These are phyloP conservation scores for Temnothorax longispinosus DNA, from an alignment of 1,140 invertebrate genomes.

Conservation along the genomic window DNA sequence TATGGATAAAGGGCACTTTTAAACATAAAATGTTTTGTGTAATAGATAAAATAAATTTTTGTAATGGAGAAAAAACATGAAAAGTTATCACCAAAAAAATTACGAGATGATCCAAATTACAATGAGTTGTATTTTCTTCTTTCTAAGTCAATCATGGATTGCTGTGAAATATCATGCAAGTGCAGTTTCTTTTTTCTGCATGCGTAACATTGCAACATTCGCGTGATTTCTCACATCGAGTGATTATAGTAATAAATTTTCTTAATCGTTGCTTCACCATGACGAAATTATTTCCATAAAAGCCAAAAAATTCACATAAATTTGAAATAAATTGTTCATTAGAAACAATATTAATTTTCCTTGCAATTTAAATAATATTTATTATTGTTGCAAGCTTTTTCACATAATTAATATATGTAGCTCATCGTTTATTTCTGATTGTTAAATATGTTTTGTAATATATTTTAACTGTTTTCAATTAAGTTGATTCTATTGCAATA, in stretches of 20 bases:
- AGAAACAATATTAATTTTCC: neutral
- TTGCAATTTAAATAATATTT: neutral
- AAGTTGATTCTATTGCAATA: neutral
- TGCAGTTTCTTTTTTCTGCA: neutral
- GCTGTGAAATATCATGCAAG: neutral
- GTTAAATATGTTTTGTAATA: neutral
- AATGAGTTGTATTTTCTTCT: neutral
- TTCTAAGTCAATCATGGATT: neutral
- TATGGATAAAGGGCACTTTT: neutral
- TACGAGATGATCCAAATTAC: neutral
- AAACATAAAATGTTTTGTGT: neutral
- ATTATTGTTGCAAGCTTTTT: neutral
- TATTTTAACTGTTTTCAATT: neutral
- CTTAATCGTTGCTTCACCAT: no score
- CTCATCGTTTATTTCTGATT: neutral
- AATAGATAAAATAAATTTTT: neutral
- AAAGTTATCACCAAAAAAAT: neutral
- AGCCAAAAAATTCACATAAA: neutral
- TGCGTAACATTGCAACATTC: neutral
- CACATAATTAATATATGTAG: neutral
- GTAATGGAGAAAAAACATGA: neutral
- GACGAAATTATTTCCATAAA: neutral
- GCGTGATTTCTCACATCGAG: conserved; percentile 44
- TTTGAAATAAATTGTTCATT: neutral
- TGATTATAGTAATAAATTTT: conserved; percentile 39